These are phyloP conservation scores for Argyrosomus regius DNA, from an alignment of 2,797 vertebrate species.

Conservation along the genomic window DNA sequence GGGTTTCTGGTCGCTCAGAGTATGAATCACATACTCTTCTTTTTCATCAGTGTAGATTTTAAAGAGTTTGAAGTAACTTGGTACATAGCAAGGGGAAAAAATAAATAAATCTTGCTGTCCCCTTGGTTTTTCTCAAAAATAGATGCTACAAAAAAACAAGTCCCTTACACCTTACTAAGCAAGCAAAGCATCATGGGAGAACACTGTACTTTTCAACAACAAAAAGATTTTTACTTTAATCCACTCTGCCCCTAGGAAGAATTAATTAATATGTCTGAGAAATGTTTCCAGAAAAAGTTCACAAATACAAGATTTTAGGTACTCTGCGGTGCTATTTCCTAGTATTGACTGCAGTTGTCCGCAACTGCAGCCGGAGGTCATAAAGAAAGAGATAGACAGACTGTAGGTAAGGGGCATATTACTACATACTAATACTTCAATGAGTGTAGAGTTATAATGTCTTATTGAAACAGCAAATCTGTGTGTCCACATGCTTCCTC, in stretches of 20 bases:
- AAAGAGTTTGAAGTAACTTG: too few relatives aligned
- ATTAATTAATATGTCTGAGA: neutral
- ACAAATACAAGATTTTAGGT: neutral
- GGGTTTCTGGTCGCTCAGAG: neutral
- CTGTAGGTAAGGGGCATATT: neutral
- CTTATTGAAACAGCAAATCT: neutral
- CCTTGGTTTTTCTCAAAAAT: neutral
- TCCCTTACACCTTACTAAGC: neutral
- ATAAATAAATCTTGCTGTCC: neutral
- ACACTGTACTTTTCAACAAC: neutral
- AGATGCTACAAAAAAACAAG: neutral
- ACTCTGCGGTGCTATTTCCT: neutral
- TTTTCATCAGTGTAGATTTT: too few relatives aligned
- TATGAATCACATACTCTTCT: neutral
- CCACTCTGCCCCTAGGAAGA: neutral
- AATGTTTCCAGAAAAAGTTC: neutral
- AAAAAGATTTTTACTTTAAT: neutral
- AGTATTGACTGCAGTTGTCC: neutral
- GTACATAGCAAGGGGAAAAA: neutral
- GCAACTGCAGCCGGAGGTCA: neutral
- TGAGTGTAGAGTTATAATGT: neutral
- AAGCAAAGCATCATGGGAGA: neutral
- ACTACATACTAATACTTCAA: neutral
- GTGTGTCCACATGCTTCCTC: neutral
- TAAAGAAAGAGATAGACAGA: neutral